Evolutionary conservation across 2,113 vertebrate species (phyloP).

Genomic region (Paradoxurus hermaphroditus): DNA sequence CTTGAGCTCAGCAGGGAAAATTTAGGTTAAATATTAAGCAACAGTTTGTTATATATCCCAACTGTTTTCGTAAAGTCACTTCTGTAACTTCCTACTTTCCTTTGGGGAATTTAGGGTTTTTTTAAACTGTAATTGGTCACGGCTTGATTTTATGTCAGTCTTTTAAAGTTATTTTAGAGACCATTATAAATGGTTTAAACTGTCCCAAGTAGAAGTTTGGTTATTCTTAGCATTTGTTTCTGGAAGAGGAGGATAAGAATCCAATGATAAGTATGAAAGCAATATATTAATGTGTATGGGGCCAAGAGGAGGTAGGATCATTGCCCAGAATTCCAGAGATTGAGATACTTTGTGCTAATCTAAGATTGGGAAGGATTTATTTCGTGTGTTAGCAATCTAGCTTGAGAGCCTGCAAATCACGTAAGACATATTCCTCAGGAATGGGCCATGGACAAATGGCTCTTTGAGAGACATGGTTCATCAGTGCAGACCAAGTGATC

Average conservation of each 20-base stretch:
- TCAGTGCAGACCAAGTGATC: not conserved
- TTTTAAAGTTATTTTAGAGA: not conserved
- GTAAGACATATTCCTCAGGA: not conserved
- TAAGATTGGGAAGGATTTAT: not conserved
- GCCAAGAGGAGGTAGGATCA: not conserved
- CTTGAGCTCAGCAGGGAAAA: constrained; percentile 16
- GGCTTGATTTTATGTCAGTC: not conserved
- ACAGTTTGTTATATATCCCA: constrained; percentile 26
- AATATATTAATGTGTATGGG: not conserved
- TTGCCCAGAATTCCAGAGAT: not conserved
- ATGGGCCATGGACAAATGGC: not conserved
- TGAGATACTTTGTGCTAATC: not conserved
- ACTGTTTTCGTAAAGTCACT: not conserved
- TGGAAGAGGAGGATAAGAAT: not conserved
- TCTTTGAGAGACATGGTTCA: not conserved
- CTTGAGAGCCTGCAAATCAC: not conserved
- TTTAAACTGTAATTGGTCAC: not conserved
- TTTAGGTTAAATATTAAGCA: constrained; percentile 62
- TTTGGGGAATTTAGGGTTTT: not conserved
- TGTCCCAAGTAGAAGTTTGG: not conserved
- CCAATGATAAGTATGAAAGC: not conserved
- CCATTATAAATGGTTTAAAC: not conserved
- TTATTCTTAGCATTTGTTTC: not conserved
- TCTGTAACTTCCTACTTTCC: not conserved
- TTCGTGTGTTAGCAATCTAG: not conserved